Base-by-base conservation (phyloP, 2,113 vertebrate genomes). In the Pterocles orientalis region DNA sequence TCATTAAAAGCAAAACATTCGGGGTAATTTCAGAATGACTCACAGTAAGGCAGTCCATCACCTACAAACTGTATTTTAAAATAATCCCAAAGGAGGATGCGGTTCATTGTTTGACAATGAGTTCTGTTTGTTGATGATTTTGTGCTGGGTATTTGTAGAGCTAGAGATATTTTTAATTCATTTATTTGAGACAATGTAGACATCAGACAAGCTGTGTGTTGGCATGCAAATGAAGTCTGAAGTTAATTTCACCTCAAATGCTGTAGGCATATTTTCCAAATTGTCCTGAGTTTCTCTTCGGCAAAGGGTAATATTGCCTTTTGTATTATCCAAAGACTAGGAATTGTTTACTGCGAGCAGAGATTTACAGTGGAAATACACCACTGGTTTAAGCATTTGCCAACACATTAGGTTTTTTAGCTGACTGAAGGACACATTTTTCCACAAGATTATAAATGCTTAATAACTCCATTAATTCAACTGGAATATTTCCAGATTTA, bases 401-500 rank as follows among this genome's bases (percentile, higher is more conserved):
- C 73, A 87, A 51, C 36, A 34, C 75, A 53, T 3, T 54, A 69
- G 23, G 16, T 1, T 85, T 93, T 92, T 94, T 72, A 88, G 36
- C n/a, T 88, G 47, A 86, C 58, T 90, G 71, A 84, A 91, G 69
- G 75, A 76, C 34, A 87, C 18, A 31, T 85, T 93, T 93, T 94
- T 89, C 57, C 62, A 82, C 23, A 70, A 91, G 88, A 89, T 91
- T 92, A 92, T 73, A 92, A 94, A 89, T 82, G 65, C 91, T 91
- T 95, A 94, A 92, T 95, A 96, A 89, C 50, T 92, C 66, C 36
- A 85, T 85, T 73, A 85, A 88, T 91, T 92, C 78, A 50, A 34
- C 58, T 95, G 94, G 86, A 95, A 50, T 94, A 69, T 70, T 95
- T 96, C 95, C 94, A 92, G 91, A 94, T 94, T 92, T 92, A 89